Evolutionary conservation across 2,113 vertebrate genomes (phyloP).

Genomic region (Ageneiosus marmoratus): DNA sequence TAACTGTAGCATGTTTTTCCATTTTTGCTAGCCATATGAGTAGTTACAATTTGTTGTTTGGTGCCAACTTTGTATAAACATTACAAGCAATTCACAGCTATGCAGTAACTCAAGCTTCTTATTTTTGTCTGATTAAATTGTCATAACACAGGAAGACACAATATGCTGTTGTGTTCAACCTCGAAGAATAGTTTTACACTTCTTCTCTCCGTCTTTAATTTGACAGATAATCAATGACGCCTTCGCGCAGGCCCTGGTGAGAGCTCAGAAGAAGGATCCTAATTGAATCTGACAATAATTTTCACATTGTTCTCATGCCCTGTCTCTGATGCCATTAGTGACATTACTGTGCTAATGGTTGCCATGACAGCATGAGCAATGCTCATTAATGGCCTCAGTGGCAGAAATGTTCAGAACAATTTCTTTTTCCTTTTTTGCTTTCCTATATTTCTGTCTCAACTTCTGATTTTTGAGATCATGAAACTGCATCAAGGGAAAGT

Average conservation of each 20-base stretch:
- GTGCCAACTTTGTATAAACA: conserved; percentile 13
- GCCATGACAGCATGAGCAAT: conserved; percentile 83
- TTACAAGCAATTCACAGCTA: neutral
- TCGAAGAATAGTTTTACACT: conserved; percentile 60
- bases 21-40: conserved; percentile 5
- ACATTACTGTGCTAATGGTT: conserved; percentile 80
- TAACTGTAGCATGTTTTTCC: conserved; percentile 2
- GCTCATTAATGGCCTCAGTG: conserved; percentile 78
- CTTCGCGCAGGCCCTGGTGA: conserved; percentile 71
- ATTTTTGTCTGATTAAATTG: neutral
- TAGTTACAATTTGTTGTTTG: conserved; percentile 18
- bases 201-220: conserved; percentile 66
- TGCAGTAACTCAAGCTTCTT: neutral
- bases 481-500: neutral
- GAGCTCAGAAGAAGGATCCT: conserved; percentile 73
- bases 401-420: conserved; percentile 71
- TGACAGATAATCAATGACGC: conserved; percentile 78
- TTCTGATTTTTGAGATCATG: conserved; percentile 27
- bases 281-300: conserved; percentile 83
- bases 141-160: neutral
- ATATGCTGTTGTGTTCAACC: conserved; percentile 49
- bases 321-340: conserved; percentile 78
- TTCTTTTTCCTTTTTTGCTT: conserved; percentile 54
- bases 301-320: conserved; percentile 78
- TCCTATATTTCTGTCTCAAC: conserved; percentile 28